phyloP scores from a whole-genome alignment of 1,140 invertebrate genomes.

The Lordiphosa collinella region DNA sequence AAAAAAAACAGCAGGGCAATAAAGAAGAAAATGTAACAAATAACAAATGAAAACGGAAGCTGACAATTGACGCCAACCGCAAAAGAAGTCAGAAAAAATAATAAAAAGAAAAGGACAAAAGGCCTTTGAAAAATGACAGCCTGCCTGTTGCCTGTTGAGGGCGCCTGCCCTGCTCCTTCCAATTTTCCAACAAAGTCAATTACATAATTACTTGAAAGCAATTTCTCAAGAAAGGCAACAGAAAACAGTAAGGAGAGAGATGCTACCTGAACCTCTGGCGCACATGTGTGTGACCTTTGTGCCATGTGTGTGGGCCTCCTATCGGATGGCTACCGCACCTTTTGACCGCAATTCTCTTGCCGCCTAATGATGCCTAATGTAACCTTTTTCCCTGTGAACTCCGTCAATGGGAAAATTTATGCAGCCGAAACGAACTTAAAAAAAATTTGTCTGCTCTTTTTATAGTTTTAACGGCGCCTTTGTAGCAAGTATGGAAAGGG shows the following conservation, averaged over 20 bases:
- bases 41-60: constrained; percentile 61
- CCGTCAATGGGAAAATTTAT: constrained; percentile 61
- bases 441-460: constrained; percentile 39
- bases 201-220: constrained; percentile 68
- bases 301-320: constrained; percentile 32
- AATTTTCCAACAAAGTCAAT: constrained; percentile 45
- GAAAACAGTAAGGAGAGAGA: neutral
- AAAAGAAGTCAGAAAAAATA: constrained; percentile 22
- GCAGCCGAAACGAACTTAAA: constrained; percentile 25
- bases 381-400: constrained; percentile 29
- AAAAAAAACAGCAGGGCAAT: neutral
- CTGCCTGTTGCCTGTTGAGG: constrained; percentile 6
- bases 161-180: constrained; percentile 9
- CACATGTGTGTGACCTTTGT: constrained; percentile 10
- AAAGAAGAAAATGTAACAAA: constrained; percentile 28
- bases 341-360: constrained; percentile 35
- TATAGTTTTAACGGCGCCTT: constrained; percentile 46
- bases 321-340: constrained; percentile 30
- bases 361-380: constrained; percentile 64
- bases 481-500: constrained; percentile 17
- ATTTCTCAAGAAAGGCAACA: constrained; percentile 51
- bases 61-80: constrained; percentile 50
- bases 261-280: constrained; percentile 9
- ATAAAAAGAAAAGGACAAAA: constrained; percentile 43
- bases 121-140: constrained; percentile 50